Conservation (phyloP, 2,113 vertebrate genomes). For the Labeo rohita region DNA sequence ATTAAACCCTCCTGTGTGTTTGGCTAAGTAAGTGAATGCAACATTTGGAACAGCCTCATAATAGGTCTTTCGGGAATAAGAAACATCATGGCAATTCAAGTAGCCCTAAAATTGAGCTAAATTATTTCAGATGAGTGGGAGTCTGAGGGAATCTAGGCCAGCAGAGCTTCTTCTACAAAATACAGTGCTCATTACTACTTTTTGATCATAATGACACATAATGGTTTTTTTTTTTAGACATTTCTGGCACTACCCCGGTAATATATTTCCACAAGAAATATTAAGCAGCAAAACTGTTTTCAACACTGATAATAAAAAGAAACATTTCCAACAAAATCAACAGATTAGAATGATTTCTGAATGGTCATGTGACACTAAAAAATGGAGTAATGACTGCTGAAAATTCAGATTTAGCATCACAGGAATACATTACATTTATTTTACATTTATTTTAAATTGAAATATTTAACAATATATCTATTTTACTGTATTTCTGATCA, state of each 20-base stretch:
- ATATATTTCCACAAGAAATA: not conserved
- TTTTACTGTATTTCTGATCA: not conserved
- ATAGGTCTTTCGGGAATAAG: conserved; percentile 18
- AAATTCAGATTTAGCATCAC: not conserved
- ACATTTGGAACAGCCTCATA: conserved; percentile 1
- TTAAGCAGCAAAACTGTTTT: not conserved
- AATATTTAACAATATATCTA: not conserved
- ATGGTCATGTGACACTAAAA: not conserved
- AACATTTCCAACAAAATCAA: not conserved
- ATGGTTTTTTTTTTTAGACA: not conserved
- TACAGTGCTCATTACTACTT: not conserved
- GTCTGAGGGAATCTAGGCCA: not conserved
- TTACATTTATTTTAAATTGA: not conserved
- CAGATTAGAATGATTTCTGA: not conserved
- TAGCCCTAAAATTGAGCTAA: conserved; percentile 14
- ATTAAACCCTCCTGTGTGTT: conserved; percentile 29
- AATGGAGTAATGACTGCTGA: not conserved
- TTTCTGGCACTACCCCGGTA: too few relatives aligned
- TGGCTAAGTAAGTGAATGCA: conserved; percentile 18
- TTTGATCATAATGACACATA: not conserved
- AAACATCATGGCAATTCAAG: conserved; percentile 14
- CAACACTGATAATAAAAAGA: not conserved
- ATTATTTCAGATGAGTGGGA: conserved; percentile 20
- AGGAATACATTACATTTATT: not conserved
- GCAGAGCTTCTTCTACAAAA: not conserved